phyloP scores from a whole-genome alignment of 2,113 vertebrate genomes.

The Crotalus viridis region DNA sequence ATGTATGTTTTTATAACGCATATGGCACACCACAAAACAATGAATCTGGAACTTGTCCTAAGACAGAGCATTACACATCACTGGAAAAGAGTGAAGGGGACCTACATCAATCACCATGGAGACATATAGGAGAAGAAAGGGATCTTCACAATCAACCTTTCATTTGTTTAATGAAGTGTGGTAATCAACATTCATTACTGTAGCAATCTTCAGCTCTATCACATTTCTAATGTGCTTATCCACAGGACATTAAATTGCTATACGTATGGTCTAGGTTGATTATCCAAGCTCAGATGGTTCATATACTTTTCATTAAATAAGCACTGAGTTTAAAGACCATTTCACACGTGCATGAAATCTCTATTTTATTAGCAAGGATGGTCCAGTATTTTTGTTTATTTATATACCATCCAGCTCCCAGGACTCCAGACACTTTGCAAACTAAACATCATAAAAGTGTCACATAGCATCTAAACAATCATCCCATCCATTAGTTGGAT shows the following conservation, averaged over 20 bases:
- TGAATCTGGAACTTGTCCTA: neutral
- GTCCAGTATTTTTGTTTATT: neutral
- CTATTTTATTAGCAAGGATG: neutral
- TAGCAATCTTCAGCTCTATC: neutral
- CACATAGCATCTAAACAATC: neutral
- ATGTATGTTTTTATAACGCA: neutral
- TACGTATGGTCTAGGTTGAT: neutral
- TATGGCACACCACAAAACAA: neutral
- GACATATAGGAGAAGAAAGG: neutral
- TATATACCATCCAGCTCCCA: neutral
- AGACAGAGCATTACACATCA: neutral
- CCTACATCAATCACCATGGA: constrained; percentile 6
- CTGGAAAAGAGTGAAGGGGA: neutral
- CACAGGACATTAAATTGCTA: constrained; percentile 4
- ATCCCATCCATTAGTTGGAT: neutral
- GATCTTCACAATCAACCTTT: constrained; percentile 2
- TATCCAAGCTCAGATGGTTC: neutral
- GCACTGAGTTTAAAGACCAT: neutral
- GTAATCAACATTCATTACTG: constrained; percentile 12
- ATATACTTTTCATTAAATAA: neutral
- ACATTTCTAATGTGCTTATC: constrained; percentile 19
- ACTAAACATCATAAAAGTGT: neutral
- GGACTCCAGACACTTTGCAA: neutral
- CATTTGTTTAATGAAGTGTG: constrained; percentile 1
- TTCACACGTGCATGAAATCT: no score